These are phyloP conservation scores for Cheirogaleus major DNA, from an alignment of 2,797 vertebrate genomes.

Conservation along the genomic window DNA sequence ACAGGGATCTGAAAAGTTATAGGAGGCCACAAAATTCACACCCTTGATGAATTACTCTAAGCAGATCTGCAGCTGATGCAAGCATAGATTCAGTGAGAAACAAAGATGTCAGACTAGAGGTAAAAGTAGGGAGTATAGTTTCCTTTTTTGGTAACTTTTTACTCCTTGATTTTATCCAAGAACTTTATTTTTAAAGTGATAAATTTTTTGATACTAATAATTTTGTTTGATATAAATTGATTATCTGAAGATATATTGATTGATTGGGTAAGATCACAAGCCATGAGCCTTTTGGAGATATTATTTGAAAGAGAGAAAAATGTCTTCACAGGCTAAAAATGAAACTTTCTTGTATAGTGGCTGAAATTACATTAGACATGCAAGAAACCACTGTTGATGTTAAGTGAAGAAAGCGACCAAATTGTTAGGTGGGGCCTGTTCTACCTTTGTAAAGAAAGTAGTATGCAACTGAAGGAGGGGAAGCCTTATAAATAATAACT, in stretches of 20 bases:
- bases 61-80: neutral
- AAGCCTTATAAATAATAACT: neutral
- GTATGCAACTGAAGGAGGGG: neutral
- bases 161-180: neutral
- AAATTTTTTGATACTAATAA: neutral
- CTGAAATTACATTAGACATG: neutral
- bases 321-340: neutral
- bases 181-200: neutral
- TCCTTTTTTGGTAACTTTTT: neutral
- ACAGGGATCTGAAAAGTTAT: neutral
- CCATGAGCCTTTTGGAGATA: neutral
- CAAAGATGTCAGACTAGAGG: neutral
- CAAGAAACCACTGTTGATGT: neutral
- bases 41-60: neutral
- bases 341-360: neutral
- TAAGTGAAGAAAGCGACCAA: neutral
- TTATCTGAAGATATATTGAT: neutral
- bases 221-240: neutral
- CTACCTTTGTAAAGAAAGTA: neutral
- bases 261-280: neutral
- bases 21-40: neutral
- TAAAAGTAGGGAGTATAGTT: neutral
- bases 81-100: neutral
- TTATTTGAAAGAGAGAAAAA: conserved; percentile 4
- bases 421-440: neutral